phyloP scores from a whole-genome alignment of 1,140 invertebrate species.

The Diorhabda carinulata region DNA sequence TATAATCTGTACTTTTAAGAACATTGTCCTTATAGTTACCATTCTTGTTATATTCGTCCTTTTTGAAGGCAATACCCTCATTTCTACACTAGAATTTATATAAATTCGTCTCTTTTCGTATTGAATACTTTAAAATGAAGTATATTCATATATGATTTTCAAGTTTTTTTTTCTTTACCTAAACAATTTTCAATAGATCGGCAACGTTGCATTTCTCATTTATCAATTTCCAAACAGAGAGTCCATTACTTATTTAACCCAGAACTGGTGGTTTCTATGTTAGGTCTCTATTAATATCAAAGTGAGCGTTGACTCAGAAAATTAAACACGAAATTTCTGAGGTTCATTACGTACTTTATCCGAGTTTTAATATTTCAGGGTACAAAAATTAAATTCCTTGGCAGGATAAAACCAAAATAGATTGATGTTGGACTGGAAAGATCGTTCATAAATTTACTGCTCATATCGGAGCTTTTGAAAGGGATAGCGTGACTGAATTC shows the following conservation, averaged over 20 bases:
- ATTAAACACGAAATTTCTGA: constrained; percentile 12
- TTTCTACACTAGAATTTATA: too few species aligned
- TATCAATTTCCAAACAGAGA: background rate
- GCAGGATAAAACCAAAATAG: background rate
- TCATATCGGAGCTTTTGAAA: too few species aligned
- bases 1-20: too few species aligned
- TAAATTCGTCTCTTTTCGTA: too few species aligned
- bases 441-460: background rate
- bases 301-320: constrained; percentile 7
- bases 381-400: background rate
- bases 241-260: constrained; percentile 27
- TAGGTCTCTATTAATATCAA: constrained; percentile 13
- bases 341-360: constrained; percentile 6
- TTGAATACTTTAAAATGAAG: too few species aligned
- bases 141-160: too few species aligned
- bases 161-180: too few species aligned
- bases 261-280: constrained; percentile 8
- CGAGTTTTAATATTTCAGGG: background rate
- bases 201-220: constrained; percentile 17
- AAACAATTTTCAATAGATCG: background rate
- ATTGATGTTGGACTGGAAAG: background rate
- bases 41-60: too few species aligned
- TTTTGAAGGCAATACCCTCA: too few species aligned
- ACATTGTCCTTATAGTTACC: too few species aligned
- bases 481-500: too few species aligned